Base-by-base conservation (phyloP, 2,113 vertebrate species). In the Dunckerocampus dactyliophorus region DNA sequence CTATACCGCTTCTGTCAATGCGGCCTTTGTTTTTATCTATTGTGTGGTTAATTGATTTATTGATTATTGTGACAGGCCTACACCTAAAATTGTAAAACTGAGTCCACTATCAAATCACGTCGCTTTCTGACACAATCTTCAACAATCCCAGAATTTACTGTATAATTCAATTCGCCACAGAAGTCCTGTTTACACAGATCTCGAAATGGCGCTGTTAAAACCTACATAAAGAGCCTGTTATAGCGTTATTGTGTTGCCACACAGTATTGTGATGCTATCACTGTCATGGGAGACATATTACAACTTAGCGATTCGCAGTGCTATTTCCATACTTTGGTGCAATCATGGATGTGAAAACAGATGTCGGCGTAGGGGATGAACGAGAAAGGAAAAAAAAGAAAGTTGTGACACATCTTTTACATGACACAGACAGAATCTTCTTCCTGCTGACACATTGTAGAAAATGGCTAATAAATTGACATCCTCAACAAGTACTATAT, bases 361-460 rank as follows among this genome's bases (percentile, higher is more conserved):
- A 53, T 53, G 51, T 28, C 14, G 1, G 8, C 16, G 51, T 51
- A 2, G 21, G 49, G 2, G 24, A 16, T 53, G 17, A 53, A 24
- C 9, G 8, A 22, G 16, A 31, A 15, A 19, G n/a, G 20, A 51
- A 55, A n/a, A 61, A 17, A 20, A 8, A 14, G 21, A 52, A 24
- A 12, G n/a, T 17, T 3, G 11, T n/a, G 37, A n/a, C 7, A 21
- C 47, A n/a, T 21, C 20, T 49, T 22, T 20, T 13, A 49, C 47
- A 24, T 53, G 17, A 54, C 31, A 53, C 28, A 48, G 8, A 59
- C 16, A 16, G 17, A 13, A 3, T 89, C 79, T 77, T 65, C 75
- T 87, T 79, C 79, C 59, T 71, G 60, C 59, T 68, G 15, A 76
- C 37, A 71, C 34, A 71, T 78, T 67, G 74, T 31, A 55, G 31